Conservation (phyloP, 2,888 invertebrate species). For the Eilema sororculum region DNA sequence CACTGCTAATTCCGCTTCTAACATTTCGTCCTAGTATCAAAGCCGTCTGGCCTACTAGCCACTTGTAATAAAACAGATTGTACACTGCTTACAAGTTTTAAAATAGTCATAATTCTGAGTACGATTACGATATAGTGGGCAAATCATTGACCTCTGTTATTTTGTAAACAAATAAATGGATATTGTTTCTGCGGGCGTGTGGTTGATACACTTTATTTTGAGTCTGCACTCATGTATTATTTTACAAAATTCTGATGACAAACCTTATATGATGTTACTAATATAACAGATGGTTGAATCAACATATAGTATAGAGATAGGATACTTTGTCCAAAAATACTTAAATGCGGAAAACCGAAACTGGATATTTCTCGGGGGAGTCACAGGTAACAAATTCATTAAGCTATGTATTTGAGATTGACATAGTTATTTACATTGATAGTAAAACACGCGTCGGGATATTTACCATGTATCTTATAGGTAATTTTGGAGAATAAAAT, state of each 20-base stretch:
- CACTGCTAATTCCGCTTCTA: slow-evolving; percentile 69
- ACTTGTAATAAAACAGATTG: slow-evolving; percentile 58
- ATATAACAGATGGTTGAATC: no score
- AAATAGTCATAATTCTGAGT: slow-evolving; percentile 47
- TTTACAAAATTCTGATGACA: not conserved
- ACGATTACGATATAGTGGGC: slow-evolving; percentile 39
- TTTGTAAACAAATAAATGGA: slow-evolving; percentile 37
- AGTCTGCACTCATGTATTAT: not conserved
- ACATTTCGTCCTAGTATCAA: slow-evolving; percentile 65
- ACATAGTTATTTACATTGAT: no score
- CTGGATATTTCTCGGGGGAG: no score
- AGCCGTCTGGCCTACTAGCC: slow-evolving; percentile 57
- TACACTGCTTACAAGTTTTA: slow-evolving; percentile 52
- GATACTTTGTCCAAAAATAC: not conserved
- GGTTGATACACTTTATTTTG: slow-evolving; percentile 16
- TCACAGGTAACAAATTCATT: no score
- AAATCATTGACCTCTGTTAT: slow-evolving; percentile 47
- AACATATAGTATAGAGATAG: no score
- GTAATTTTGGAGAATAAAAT: no score
- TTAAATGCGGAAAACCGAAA: no score
- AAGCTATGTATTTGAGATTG: no score
- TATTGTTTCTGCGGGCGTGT: slow-evolving; percentile 13
- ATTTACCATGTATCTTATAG: no score
- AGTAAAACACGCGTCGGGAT: no score
- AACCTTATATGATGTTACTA: not conserved